Base-by-base conservation (phyloP, 2,888 invertebrate species). In the Ferrisia virgata region DNA sequence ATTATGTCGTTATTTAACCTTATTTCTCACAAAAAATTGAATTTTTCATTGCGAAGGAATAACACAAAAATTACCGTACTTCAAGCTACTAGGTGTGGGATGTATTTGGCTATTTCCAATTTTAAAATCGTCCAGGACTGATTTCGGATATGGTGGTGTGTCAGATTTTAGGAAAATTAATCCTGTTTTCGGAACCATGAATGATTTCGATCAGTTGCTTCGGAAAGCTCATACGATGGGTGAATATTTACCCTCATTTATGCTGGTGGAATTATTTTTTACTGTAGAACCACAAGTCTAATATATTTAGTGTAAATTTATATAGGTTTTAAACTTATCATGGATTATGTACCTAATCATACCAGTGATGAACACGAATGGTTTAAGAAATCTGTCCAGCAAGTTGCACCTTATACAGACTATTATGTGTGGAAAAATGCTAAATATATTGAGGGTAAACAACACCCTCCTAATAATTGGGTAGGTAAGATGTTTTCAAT, bases 381-480 rank as follows among this genome's bases (percentile, higher is more conserved):
- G 94, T 98, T 98, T 88, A 88, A 89, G 28, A 90, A 92, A 82
- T 96, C 96, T 0, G 90, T 92, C n/a, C n/a, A 1, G 89, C 90
- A 0, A 89, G 89, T 91, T 81, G 89, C 91, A 0, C 91, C 91
- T 0, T 96, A 92, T 87, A 92, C 91, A 53, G 92, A 95, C 86
- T 95, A 92, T 89, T 96, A 94, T 86, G 88, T 96, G 6, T 97
- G 97, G 96, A 91, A 90, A 86, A 91, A 93, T 86, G 92, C 92
- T 43, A 89, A 88, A 87, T 81, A 81, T 31, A 86, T 87, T 31
- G 86, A 89, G 86, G 83, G 85, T 18, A 88, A 86, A 86, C 90
- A 87, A 85, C 87, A 89, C 47, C 93, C 93, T 1, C 95, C 95
- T 1, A 95, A 93, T 88, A 94, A 95, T 88, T 95, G 94, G 94